Percentiles rank a stretch among this genome's conserved stretches.
Conservation (phyloP, 2,797 vertebrate species). For the Hapalemur alaotrensis region DNA sequence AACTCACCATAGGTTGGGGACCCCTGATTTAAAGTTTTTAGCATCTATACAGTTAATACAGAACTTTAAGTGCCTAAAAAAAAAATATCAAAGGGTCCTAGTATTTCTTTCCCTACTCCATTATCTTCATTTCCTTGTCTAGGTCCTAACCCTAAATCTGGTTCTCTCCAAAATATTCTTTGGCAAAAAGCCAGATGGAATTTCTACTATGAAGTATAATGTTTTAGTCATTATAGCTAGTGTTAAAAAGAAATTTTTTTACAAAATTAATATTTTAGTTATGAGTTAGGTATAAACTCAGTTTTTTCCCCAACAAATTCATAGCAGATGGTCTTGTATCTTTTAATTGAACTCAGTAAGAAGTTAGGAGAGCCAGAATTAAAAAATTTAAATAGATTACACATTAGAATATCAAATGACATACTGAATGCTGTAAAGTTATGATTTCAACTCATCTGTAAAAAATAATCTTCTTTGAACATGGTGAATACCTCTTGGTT, state of each 20-base stretch:
- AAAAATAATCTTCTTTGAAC: slow-evolving; percentile 7
- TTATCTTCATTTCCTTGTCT: slow-evolving; percentile 10
- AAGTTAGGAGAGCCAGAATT: not conserved
- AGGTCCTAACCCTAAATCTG: not conserved
- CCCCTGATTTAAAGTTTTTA: not conserved
- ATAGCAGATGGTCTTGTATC: not conserved
- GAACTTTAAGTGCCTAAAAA: not conserved
- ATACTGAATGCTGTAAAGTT: slow-evolving; percentile 25
- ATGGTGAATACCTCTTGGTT: not conserved
- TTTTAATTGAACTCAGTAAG: slow-evolving; percentile 36
- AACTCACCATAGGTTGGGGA: not conserved
- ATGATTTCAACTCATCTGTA: not conserved
- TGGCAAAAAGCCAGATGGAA: not conserved
- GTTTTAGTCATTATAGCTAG: slow-evolving; percentile 4
- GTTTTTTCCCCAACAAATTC: slow-evolving; percentile 9
- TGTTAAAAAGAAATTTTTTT: not conserved
- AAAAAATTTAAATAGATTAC: slow-evolving; percentile 19
- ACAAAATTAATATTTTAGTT: slow-evolving; percentile 11
- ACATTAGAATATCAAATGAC: slow-evolving; percentile 22
- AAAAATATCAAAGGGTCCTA: not conserved
- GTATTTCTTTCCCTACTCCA: not conserved
- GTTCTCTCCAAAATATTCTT: not conserved
- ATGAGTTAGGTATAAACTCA: slow-evolving; percentile 32
- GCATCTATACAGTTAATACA: not conserved
- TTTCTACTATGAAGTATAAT: slow-evolving; percentile 4